These are phyloP conservation scores for Noctua comes DNA, from an alignment of 2,888 invertebrate species.

Conservation along the genomic window DNA sequence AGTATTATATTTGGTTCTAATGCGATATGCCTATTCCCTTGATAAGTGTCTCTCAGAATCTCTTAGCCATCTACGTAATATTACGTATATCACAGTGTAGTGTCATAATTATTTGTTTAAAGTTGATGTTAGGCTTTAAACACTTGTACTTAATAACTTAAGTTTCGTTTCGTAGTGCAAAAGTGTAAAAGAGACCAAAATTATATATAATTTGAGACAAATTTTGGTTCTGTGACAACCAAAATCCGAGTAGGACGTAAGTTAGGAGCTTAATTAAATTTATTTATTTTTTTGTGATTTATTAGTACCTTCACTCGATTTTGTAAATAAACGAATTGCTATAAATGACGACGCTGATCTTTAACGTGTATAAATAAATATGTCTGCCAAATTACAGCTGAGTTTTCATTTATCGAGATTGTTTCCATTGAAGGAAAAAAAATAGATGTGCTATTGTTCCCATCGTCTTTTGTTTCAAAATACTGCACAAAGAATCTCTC, in stretches of 20 bases:
- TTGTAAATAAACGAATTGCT: slow-evolving; percentile 89
- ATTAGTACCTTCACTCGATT: slow-evolving; percentile 86
- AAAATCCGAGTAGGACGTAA: slow-evolving; percentile 84
- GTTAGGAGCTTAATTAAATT: slow-evolving; percentile 82
- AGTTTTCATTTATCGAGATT: slow-evolving; percentile 75
- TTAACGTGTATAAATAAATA: slow-evolving; percentile 90
- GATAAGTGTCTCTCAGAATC: slow-evolving; percentile 53
- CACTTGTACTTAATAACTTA: slow-evolving; percentile 80
- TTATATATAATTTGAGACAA: slow-evolving; percentile 75
- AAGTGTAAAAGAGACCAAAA: slow-evolving; percentile 79
- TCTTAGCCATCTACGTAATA: slow-evolving; percentile 62
- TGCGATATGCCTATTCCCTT: slow-evolving; percentile 47
- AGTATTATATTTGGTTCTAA: slow-evolving; percentile 46
- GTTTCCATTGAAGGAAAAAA: slow-evolving; percentile 53
- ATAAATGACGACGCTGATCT: slow-evolving; percentile 87
- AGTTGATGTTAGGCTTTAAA: slow-evolving; percentile 82
- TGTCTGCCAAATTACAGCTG: slow-evolving; percentile 88
- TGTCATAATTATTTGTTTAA: slow-evolving; percentile 78
- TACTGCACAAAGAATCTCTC: slow-evolving; percentile 64
- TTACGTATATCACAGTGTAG: slow-evolving; percentile 72
- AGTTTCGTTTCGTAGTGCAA: slow-evolving; percentile 77
- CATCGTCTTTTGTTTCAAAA: slow-evolving; percentile 67
- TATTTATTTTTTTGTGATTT: slow-evolving; percentile 88
- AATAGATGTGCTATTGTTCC: slow-evolving; percentile 70
- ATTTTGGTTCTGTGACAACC: slow-evolving; percentile 83